Evolutionary conservation across 2,113 vertebrate genomes (phyloP).

Genomic region (Alethe diademata): DNA sequence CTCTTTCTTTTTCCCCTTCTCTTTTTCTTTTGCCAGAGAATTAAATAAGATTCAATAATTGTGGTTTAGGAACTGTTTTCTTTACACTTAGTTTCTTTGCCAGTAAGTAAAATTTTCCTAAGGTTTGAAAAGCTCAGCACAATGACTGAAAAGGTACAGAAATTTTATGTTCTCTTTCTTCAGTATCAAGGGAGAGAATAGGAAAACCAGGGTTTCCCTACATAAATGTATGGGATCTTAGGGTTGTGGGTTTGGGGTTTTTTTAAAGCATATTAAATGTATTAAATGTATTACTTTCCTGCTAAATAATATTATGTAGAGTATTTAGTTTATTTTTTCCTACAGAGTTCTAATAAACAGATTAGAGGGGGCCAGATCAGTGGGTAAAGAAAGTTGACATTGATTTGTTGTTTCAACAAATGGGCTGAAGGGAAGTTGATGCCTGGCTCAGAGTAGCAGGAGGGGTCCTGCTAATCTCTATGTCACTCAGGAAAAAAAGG

Average conservation of each 20-base stretch:
- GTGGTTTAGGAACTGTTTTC: background rate
- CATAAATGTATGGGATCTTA: background rate
- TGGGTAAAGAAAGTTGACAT: background rate
- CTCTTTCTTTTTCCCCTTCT: background rate
- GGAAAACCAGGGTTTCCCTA: background rate
- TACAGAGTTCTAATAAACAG: background rate
- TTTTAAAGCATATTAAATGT: background rate
- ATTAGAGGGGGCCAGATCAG: background rate
- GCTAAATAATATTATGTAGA: background rate
- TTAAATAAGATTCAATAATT: background rate
- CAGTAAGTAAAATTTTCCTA: background rate
- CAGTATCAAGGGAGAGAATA: background rate
- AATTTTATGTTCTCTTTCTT: background rate
- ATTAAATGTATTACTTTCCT: background rate
- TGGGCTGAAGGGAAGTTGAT: background rate
- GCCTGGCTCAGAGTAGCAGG: background rate
- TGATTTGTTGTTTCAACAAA: background rate
- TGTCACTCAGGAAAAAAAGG: background rate
- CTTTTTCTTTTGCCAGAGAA: background rate
- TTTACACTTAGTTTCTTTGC: background rate
- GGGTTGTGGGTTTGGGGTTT: accelerated
- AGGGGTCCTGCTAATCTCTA: background rate
- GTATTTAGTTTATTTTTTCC: background rate
- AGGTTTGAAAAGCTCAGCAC: background rate
- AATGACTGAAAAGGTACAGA: background rate